Base-by-base conservation (phyloP, 2,113 vertebrate species). In the Willisornis vidua region DNA sequence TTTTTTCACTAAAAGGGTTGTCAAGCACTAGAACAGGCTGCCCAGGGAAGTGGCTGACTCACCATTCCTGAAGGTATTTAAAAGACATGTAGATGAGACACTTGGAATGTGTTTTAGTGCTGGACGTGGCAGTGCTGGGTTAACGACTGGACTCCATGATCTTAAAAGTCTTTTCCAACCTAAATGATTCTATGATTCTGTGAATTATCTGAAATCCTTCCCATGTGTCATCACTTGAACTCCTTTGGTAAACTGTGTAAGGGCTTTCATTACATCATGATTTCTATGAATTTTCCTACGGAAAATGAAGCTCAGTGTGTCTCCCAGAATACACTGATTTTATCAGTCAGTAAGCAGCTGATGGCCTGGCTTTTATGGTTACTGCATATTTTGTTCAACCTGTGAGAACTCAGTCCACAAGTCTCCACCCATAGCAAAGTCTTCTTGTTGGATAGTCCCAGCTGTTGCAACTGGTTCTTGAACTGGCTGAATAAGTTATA, bases 261-360 rank as follows among this genome's bases (percentile, higher is more conserved):
- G 41, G 52, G 70, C 67, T 92, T 96, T 92, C 45, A 55, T 86
- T 75, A 33, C 45, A 72, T 49, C 59, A 74, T 24, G 62, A 41
- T 81, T 86, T 75, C 61, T 71, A 79, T 79, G 67, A 81, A 24
- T 61, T 87, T 94, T 90, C 78, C 87, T 83, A 73, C 16, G 86
- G 94, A 91, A 97, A 94, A 95, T 83, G 77, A 73, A 95, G 61
- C 58, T 93, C 95, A 48, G 12, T 20, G 45, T 83, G 46, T 73
- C 18, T 85, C 75, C 96, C 81, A 92, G 96, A 33, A 54, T 11
- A 74, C 18, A 54, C 49, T 6, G 6, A 25, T 52, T 22, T 82
- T 15, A n/a, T 8, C 24, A 37, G n/a, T 29, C 58, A 66, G 24
- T 41, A 35, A 66, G 59, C 61, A 35, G 51, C 25, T 19, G 12